These are phyloP conservation scores for Laupala kohalensis DNA, from an alignment of 1,140 invertebrate species.

Conservation along the genomic window DNA sequence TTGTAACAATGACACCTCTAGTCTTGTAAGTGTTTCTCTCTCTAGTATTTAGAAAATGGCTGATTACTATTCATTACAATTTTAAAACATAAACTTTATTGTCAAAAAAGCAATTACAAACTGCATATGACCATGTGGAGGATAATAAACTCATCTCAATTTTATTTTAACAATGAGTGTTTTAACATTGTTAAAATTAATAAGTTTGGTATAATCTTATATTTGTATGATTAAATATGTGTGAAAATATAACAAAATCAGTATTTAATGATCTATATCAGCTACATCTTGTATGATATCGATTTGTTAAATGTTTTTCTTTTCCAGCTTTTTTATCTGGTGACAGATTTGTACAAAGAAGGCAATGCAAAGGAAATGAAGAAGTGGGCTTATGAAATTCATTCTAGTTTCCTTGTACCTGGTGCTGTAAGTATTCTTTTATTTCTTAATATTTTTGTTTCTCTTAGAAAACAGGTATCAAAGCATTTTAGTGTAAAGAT, in stretches of 20 bases:
- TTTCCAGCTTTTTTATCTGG: slow-evolving; percentile 72
- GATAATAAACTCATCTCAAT: no score
- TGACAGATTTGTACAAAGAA: slow-evolving; percentile 73
- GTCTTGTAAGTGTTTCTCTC: slow-evolving; percentile 35
- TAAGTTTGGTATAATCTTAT: neutral
- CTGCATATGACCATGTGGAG: no score
- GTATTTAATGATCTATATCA: no score
- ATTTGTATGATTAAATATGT: no score
- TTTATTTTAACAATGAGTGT: no score
- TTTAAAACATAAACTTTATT: neutral
- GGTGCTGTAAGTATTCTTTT: slow-evolving; percentile 50
- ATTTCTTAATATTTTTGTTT: slow-evolving; percentile 9
- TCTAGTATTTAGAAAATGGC: neutral
- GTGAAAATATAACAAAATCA: no score
- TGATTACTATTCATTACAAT: neutral
- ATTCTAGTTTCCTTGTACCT: slow-evolving; percentile 88
- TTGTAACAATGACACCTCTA: slow-evolving; percentile 71
- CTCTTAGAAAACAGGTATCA: no score
- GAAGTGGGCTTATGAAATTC: slow-evolving; percentile 96
- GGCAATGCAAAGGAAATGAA: slow-evolving; percentile 78
- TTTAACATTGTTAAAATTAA: no score
- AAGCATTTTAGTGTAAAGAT: no score
- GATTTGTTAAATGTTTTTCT: slow-evolving; percentile 1
- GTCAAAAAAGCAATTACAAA: no score
- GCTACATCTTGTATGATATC: no score